Evolutionary conservation across 2,888 invertebrate genomes (phyloP).

Genomic region (Rhagium mordax): DNA sequence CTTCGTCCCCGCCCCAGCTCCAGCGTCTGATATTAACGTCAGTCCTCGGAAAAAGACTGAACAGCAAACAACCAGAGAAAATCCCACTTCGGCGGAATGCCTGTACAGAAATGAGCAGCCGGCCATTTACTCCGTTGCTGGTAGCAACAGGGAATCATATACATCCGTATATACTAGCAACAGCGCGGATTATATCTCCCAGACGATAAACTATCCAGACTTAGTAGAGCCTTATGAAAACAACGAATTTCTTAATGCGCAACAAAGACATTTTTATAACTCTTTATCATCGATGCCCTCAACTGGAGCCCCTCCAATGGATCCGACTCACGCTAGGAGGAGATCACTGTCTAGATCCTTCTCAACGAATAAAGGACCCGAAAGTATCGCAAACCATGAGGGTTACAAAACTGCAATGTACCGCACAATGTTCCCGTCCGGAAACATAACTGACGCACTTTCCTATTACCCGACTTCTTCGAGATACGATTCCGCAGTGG

Average conservation of each 20-base stretch:
- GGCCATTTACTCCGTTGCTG: slow-evolving; percentile 84
- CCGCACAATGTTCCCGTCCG: slow-evolving; percentile 80
- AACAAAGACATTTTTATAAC: slow-evolving; percentile 72
- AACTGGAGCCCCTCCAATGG: slow-evolving; percentile 18
- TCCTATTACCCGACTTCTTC: slow-evolving; percentile 86
- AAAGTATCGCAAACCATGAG: slow-evolving; percentile 76
- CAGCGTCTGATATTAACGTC: slow-evolving; percentile 70
- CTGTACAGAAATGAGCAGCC: slow-evolving; percentile 73
- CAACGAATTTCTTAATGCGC: slow-evolving; percentile 69
- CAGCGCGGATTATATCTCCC: slow-evolving; percentile 75
- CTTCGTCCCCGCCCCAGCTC: slow-evolving; percentile 73
- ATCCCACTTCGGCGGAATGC: slow-evolving; percentile 66
- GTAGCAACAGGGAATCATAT: slow-evolving; percentile 79
- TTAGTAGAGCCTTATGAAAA: slow-evolving; percentile 76
- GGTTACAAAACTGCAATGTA: slow-evolving; percentile 78
- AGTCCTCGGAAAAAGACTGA: slow-evolving; percentile 71
- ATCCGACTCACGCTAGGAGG: slow-evolving; percentile 49
- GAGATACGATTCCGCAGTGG: slow-evolving; percentile 73
- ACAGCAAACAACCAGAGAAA: slow-evolving; percentile 63
- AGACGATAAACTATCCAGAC: slow-evolving; percentile 79
- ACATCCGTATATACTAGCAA: slow-evolving; percentile 84
- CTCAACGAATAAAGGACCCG: slow-evolving; percentile 72
- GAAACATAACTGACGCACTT: slow-evolving; percentile 84
- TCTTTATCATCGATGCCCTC: slow-evolving; percentile 72
- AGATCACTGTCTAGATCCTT: slow-evolving; percentile 75